phyloP scores from a whole-genome alignment of 2,113 vertebrate genomes.

The Tupaia chinensis region DNA sequence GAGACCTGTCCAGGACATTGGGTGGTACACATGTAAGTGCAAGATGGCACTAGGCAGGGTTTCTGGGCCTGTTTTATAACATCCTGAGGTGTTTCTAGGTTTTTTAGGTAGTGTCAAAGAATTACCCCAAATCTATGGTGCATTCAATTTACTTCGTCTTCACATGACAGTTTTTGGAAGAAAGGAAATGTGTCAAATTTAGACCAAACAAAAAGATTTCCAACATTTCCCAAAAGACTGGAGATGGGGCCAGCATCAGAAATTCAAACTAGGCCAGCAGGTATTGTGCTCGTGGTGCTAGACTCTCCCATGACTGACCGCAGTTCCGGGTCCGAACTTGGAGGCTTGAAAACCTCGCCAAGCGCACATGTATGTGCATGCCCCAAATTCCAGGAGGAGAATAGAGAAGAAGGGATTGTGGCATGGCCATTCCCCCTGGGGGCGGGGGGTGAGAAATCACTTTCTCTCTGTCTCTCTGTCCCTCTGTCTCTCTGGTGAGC shows the following conservation, averaged over 20 bases:
- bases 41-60: neutral
- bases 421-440: too few relatives aligned
- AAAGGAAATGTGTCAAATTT: slow-evolving; percentile 37
- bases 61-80: neutral
- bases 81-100: neutral
- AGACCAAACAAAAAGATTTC: neutral
- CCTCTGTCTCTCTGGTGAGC: too few relatives aligned
- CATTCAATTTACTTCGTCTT: neutral
- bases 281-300: too few relatives aligned
- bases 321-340: too few relatives aligned
- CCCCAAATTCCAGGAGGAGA: too few relatives aligned
- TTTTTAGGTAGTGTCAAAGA: neutral
- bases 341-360: too few relatives aligned
- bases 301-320: too few relatives aligned
- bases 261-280: neutral
- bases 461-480: too few relatives aligned
- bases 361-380: too few relatives aligned
- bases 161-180: neutral
- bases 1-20: neutral
- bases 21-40: rapidly evolving
- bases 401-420: too few relatives aligned
- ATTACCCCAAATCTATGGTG: neutral
- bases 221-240: neutral
- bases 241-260: neutral
- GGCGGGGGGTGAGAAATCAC: too few relatives aligned